phyloP scores from a whole-genome alignment of 2,113 vertebrate genomes.

The Callospermophilus lateralis region DNA sequence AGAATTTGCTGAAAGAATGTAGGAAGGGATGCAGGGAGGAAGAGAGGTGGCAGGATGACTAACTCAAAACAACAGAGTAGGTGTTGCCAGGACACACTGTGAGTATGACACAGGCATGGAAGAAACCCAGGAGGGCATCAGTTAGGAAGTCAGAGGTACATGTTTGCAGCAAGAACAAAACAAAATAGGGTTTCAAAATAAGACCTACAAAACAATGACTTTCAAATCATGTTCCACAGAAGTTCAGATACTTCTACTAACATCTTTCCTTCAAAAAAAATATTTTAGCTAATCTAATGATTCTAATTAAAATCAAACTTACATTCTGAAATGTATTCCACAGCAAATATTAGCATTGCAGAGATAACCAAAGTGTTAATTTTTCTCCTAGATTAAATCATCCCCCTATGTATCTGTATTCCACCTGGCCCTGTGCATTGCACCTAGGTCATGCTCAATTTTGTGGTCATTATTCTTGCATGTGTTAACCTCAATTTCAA shows the following conservation, averaged over 20 bases:
- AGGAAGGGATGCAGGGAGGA: accelerated
- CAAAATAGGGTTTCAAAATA: not conserved
- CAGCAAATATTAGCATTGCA: not conserved
- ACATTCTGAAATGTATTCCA: not conserved
- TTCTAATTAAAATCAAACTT: not conserved
- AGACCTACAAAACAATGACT: not conserved
- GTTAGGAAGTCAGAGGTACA: not conserved
- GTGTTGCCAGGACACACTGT: not conserved
- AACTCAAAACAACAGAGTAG: not conserved
- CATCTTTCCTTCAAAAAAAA: slow-evolving; percentile 42
- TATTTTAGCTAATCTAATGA: not conserved
- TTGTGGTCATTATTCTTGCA: not conserved
- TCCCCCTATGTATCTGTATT: not conserved
- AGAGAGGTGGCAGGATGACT: not conserved
- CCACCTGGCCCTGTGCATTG: too few species aligned
- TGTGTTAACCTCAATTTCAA: not conserved
- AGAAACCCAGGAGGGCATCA: not conserved
- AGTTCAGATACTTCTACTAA: not conserved
- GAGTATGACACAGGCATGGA: not conserved
- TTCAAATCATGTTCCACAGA: not conserved
- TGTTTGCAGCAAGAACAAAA: not conserved
- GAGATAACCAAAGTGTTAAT: not conserved
- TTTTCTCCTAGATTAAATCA: not conserved
- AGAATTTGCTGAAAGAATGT: not conserved
- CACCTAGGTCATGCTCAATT: not conserved